These are phyloP conservation scores for Tethea ocularis DNA, from an alignment of 2,888 invertebrate species.

Conservation along the genomic window DNA sequence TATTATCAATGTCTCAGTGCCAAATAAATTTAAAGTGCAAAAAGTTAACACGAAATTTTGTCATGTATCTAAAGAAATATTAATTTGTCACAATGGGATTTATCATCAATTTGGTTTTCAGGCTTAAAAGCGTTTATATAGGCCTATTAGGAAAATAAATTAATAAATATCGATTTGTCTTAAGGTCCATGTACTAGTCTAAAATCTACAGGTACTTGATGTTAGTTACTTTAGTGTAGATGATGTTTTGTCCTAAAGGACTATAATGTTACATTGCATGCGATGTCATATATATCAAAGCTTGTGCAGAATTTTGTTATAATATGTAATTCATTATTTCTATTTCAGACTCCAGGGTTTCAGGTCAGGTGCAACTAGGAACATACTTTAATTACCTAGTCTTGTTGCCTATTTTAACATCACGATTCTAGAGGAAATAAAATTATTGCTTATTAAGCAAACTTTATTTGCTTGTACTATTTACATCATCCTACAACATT, in stretches of 20 bases:
- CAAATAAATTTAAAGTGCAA: constrained; percentile 33
- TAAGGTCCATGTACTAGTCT: constrained; percentile 66
- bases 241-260: constrained; percentile 53
- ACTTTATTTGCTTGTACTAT: not conserved
- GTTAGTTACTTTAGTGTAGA: constrained; percentile 71
- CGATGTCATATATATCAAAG: constrained; percentile 40
- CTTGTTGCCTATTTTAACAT: not conserved
- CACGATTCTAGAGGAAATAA: not conserved
- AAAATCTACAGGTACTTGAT: constrained; percentile 69
- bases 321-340: constrained; percentile 7
- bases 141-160: constrained; percentile 66
- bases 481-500: constrained; percentile 8
- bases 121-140: constrained; percentile 45
- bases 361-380: no score
- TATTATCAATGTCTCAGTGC: constrained; percentile 37
- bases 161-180: constrained; percentile 48
- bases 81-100: not conserved
- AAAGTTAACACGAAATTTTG: constrained; percentile 13
- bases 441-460: no score
- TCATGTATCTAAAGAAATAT: no score
- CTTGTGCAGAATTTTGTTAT: constrained; percentile 14
- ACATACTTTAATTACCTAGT: no score
- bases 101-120: constrained; percentile 15
- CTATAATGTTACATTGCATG: constrained; percentile 50
- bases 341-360: no score